Evolutionary conservation across 2,888 invertebrate species (phyloP), one percentile per base, ranked within the genome.

Genomic region (Erebia epiphron): DNA sequence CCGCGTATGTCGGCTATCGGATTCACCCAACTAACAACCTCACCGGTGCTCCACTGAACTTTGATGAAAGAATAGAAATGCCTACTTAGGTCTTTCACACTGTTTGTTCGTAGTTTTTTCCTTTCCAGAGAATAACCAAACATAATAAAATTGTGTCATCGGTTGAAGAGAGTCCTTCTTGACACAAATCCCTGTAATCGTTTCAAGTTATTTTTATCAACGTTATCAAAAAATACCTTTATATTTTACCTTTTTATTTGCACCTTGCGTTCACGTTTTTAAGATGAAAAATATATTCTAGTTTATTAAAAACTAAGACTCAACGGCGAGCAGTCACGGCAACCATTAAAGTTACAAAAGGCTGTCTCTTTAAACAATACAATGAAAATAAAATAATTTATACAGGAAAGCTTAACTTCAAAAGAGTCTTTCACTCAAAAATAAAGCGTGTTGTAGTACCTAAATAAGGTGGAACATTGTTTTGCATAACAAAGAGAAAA

Each of bases 381-480:
- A 88, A 84, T 87, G 89, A 90, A 92, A 92, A 91, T 91, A 90
- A 91, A 90, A 92, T 93, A 91, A 92, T 92, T 91, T 93, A 92
- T 91, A 92, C 92, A 86, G 91, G 87, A 90, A 89, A 92, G 91
- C 92, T 92, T 91, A 92, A 92, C 92, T 92, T 92, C 92, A 93
- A 93, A 92, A 92, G 92, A 92, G 90, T 90, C 89, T 92, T 92
- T 92, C 90, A 91, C 91, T 92, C 91, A 92, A 92, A 92, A 92
- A 92, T 92, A 92, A 92, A 92, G 92, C 92, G 91, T 92, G 92
- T 90, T 90, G 88, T 92, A 90, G 91, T 91, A 92, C 91, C 91
- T 91, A 92, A 93, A 91, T 92, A 93, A 93, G 93, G 93, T 93
- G 91, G 92, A 92, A 92, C 92, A 92, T 88, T 93, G 92, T 92